A percentile compares a stretch with the other conserved stretches of the same genome.
Evolutionary conservation across 2,888 invertebrate species (phyloP).

Genomic region (Drosophila fulvimacula): DNA sequence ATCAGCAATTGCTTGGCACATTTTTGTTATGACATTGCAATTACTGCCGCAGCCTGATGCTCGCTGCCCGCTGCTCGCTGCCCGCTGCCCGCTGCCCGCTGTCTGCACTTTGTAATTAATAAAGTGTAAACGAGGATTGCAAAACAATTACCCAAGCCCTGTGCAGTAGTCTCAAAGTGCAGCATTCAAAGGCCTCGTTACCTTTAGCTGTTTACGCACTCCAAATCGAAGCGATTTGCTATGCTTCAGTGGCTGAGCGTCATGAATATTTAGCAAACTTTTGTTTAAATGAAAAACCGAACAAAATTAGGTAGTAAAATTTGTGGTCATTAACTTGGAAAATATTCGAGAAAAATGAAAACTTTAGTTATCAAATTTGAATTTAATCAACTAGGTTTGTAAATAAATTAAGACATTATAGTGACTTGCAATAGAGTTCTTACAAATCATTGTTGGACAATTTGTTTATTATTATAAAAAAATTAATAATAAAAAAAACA

Average conservation of each 20-base stretch:
- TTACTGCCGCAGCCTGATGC: background rate
- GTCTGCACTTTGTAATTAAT: background rate
- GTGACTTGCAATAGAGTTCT: background rate
- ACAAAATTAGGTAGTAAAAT: background rate
- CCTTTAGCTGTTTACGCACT: conserved; percentile 1
- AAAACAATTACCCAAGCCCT: background rate
- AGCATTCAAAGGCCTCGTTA: conserved; percentile 12
- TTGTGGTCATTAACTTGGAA: background rate
- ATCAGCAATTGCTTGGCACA: conserved; percentile 35
- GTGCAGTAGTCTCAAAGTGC: conserved; percentile 23
- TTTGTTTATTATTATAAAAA: too few species aligned
- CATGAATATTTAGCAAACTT: background rate
- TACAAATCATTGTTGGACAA: too few species aligned
- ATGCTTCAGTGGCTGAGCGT: background rate
- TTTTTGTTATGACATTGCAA: conserved; percentile 57
- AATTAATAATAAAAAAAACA: too few species aligned
- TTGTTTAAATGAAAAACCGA: background rate
- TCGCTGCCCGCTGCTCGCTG: too few species aligned
- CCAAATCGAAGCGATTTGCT: background rate
- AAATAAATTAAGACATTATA: background rate
- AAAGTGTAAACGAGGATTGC: background rate
- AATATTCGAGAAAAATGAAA: background rate
- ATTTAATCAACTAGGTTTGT: background rate
- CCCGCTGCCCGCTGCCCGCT: background rate
- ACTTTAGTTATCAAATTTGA: background rate